A percentile compares a stretch with the other conserved stretches of the same genome.
Evolutionary conservation across 2,113 vertebrate genomes (phyloP).

Genomic region (Zosterops lateralis): DNA sequence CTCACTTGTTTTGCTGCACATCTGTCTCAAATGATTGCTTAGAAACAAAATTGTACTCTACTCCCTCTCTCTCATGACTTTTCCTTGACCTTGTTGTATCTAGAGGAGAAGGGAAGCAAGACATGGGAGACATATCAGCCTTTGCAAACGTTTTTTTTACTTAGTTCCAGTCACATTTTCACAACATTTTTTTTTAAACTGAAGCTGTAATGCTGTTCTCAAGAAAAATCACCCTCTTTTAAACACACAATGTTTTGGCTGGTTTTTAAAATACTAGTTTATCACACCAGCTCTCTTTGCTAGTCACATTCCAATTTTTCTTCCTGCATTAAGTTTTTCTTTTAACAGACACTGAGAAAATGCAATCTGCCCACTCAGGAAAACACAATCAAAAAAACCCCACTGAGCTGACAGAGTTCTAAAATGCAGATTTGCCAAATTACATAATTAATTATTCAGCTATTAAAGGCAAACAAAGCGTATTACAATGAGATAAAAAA

Average conservation of each 20-base stretch:
- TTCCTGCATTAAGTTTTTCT: neutral
- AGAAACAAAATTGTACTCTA: slow-evolving; percentile 93
- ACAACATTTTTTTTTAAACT: neutral
- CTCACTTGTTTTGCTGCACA: slow-evolving; percentile 87
- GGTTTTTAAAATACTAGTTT: neutral
- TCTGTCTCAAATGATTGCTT: slow-evolving; percentile 88
- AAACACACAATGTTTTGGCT: neutral
- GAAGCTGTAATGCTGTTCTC: neutral
- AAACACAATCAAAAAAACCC: neutral
- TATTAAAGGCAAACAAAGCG: neutral
- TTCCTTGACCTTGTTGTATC: slow-evolving; percentile 90
- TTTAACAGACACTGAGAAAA: neutral
- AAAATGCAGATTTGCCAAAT: neutral
- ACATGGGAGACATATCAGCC: neutral
- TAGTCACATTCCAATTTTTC: neutral
- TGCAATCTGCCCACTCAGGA: neutral
- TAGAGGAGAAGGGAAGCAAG: slow-evolving; percentile 32
- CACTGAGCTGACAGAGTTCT: neutral
- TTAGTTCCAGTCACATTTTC: neutral
- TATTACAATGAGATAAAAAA: neutral
- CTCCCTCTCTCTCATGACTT: slow-evolving; percentile 88
- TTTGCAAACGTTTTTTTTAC: neutral
- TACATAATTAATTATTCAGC: neutral
- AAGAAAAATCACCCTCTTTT: neutral
- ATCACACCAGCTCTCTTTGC: neutral